phyloP scores from a whole-genome alignment of 2,113 vertebrate genomes.

The Cephalopterus ornatus region DNA sequence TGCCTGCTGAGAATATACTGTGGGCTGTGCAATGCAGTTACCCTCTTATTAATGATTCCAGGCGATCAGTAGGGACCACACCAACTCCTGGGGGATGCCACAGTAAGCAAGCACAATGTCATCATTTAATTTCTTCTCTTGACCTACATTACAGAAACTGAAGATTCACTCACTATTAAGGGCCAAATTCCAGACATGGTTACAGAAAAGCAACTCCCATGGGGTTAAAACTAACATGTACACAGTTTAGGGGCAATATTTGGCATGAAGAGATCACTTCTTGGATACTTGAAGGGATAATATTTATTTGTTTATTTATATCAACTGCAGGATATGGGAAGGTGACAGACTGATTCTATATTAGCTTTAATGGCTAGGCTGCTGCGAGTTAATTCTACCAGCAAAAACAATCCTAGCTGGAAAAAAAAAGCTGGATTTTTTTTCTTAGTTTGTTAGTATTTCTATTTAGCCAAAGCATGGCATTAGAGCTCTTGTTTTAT shows the following conservation, averaged over 20 bases:
- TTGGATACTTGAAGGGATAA: background rate
- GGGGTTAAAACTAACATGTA: background rate
- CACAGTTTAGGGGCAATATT: background rate
- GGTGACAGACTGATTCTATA: background rate
- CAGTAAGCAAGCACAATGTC: background rate
- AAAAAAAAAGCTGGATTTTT: background rate
- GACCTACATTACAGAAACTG: constrained; percentile 32
- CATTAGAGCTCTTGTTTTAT: background rate
- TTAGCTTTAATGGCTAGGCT: background rate
- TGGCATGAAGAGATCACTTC: background rate
- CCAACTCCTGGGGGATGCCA: constrained; percentile 5
- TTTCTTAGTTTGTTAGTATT: background rate
- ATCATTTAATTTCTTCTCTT: constrained; percentile 50
- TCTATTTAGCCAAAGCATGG: background rate
- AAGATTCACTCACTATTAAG: constrained; percentile 9
- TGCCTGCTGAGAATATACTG: constrained; percentile 17
- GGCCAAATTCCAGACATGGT: background rate
- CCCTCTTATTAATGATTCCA: constrained; percentile 50
- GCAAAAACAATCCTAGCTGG: background rate
- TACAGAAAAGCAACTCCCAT: background rate
- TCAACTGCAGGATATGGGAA: background rate
- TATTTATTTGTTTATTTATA: background rate
- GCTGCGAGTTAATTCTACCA: background rate
- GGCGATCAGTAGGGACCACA: constrained; percentile 27
- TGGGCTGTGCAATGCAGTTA: background rate